Conservation (phyloP, 2,888 invertebrate genomes). For the Athripsodes cinereus region DNA sequence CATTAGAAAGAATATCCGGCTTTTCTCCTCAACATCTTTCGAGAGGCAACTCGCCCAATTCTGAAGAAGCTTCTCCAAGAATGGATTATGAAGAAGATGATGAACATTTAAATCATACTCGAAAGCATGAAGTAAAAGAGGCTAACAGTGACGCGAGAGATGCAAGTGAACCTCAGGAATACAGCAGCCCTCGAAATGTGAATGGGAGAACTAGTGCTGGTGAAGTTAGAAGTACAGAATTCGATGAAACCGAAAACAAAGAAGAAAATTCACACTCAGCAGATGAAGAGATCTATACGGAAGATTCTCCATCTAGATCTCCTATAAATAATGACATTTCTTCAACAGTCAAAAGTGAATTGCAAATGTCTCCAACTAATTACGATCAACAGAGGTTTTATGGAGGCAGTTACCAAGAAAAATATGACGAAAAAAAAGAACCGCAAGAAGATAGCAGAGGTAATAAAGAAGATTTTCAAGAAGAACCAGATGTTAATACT, state of each 20-base stretch:
- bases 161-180: slow-evolving; percentile 4
- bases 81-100: slow-evolving; percentile 25
- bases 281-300: slow-evolving; percentile 25
- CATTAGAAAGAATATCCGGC: slow-evolving; percentile 15
- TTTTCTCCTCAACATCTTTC: slow-evolving; percentile 18
- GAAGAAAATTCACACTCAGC: slow-evolving; percentile 24
- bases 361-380: slow-evolving; percentile 19
- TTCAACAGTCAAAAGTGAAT: slow-evolving; percentile 24
- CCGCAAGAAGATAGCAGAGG: slow-evolving; percentile 23
- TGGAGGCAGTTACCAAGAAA: slow-evolving; percentile 15
- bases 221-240: slow-evolving; percentile 8
- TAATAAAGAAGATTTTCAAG: slow-evolving; percentile 41
- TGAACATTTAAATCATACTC: slow-evolving; percentile 15
- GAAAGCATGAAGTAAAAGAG: slow-evolving; percentile 9
- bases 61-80: slow-evolving; percentile 22
- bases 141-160: slow-evolving; percentile 4
- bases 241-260: slow-evolving; percentile 17
- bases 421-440: slow-evolving; percentile 12
- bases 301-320: slow-evolving; percentile 25
- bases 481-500: slow-evolving; percentile 24
- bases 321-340: slow-evolving; percentile 17
- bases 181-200: neutral
- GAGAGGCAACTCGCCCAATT: slow-evolving; percentile 19
- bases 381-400: slow-evolving; percentile 14
- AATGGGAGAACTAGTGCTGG: slow-evolving; percentile 3